Evolutionary conservation across 2,888 invertebrate species (phyloP), one percentile per base, ranked within the genome.

Genomic region (Danaus chrysippus): DNA sequence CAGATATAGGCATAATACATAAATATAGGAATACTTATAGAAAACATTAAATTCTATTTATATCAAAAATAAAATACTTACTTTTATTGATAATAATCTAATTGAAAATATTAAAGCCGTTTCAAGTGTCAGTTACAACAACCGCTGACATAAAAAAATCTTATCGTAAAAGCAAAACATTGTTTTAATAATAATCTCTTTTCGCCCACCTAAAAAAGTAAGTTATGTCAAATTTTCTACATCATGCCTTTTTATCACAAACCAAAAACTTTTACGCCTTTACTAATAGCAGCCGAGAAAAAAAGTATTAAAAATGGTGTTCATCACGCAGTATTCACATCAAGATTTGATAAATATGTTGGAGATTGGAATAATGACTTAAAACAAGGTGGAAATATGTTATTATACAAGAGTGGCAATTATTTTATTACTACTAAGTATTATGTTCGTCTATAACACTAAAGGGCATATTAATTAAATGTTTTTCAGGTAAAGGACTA

Each of bases 301-400:
- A 81, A 78, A 64, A 77, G 92, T 1, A 76, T 87, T 3, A 93
- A 92, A 76, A 92, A 93, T 72, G 93, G 93, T 11, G 73, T 92
- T 19, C 89, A 92, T 58, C 91, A 92, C 70, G 79, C 92, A 0
- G 87, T 94, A 71, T 93, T 92, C 70, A 92, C 90, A 15, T 84
- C 91, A 0, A 79, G 81, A 54, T 84, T 87, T 15, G 91, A 91
- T 75, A 90, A 79, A 73, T 94, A 93, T 68, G 83, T 86, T 58
- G 94, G 94, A 0, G 92, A 93, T 49, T 94, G 94, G 93, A 91
- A 87, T 64, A 76, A 84, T 44, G 92, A 93, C 73, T 73, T 78
- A 23, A 91, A 87, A 71, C 79, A 90, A 77, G 90, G 90, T 89
- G 65, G 42, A 49, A 19, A 53, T 55, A 9, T 42, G 11, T n/a